Percentiles rank a stretch among this genome's conserved stretches.
phyloP scores from a whole-genome alignment of 2,888 invertebrate genomes.

The Rhagophthalmus giganteus region DNA sequence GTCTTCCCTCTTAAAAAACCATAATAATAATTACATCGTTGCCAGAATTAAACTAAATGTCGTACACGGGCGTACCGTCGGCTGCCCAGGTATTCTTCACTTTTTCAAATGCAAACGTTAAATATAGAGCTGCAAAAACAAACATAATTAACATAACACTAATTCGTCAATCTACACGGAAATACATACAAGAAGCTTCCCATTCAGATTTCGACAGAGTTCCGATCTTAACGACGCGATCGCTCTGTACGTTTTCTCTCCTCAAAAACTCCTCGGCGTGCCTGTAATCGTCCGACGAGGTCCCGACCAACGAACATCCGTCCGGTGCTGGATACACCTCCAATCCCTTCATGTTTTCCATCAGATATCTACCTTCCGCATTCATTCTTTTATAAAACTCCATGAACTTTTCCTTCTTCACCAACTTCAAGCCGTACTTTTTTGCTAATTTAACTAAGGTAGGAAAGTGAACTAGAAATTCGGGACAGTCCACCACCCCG shows the following conservation, averaged over 20 bases:
- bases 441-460: constrained; percentile 73
- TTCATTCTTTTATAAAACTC: constrained; percentile 75
- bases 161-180: too few species aligned
- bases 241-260: constrained; percentile 48
- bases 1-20: too few species aligned
- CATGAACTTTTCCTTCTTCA: constrained; percentile 72
- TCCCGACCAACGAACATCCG: constrained; percentile 61
- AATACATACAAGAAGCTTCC: constrained; percentile 85
- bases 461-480: constrained; percentile 95
- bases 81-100: constrained; percentile 66
- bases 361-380: constrained; percentile 61
- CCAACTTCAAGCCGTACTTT: constrained; percentile 71
- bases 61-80: constrained; percentile 66
- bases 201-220: constrained; percentile 88
- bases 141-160: too few species aligned
- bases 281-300: constrained; percentile 67
- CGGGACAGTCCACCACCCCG: constrained; percentile 97
- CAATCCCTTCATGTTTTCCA: constrained; percentile 78
- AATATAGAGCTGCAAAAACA: constrained; percentile 68
- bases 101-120: constrained; percentile 83
- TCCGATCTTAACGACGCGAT: constrained; percentile 63
- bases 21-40: too few species aligned
- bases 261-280: constrained; percentile 69
- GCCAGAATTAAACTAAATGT: constrained; percentile 41
- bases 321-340: constrained; percentile 76